phyloP scores from a whole-genome alignment of 2,888 invertebrate species.

The Bombylius discolor region DNA sequence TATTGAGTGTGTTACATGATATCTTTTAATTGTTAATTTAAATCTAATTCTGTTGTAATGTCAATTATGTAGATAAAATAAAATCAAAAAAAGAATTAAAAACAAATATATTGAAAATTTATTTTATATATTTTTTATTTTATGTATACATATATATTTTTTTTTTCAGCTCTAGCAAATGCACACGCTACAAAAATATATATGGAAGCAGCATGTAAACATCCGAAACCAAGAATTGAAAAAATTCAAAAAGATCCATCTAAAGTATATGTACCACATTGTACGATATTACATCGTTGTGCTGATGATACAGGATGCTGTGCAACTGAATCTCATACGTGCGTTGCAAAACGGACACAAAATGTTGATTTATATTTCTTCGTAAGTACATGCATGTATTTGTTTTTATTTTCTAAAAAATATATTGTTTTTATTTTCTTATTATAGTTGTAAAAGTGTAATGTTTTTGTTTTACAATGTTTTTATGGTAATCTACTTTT shows the following conservation, averaged over 20 bases:
- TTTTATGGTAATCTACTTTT: too few relatives aligned
- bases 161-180: slow-evolving; percentile 26
- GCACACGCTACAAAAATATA: slow-evolving; percentile 26
- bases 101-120: too few relatives aligned
- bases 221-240: slow-evolving; percentile 62
- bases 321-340: slow-evolving; percentile 52
- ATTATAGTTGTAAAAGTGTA: too few relatives aligned
- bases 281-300: slow-evolving; percentile 75
- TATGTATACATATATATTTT: background rate
- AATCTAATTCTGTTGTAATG: too few relatives aligned
- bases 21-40: too few relatives aligned
- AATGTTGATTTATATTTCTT: slow-evolving; percentile 64
- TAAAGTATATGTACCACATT: slow-evolving; percentile 69
- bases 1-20: too few relatives aligned
- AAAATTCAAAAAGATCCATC: slow-evolving; percentile 48
- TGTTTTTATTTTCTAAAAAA: background rate
- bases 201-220: slow-evolving; percentile 25
- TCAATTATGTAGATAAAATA: too few relatives aligned
- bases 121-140: too few relatives aligned
- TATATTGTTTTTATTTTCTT: background rate
- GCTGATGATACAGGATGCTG: slow-evolving; percentile 84
- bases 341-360: slow-evolving; percentile 61
- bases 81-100: too few relatives aligned
- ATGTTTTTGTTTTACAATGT: too few relatives aligned
- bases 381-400: slow-evolving; percentile 46